Evolutionary conservation across 2,113 vertebrate genomes (phyloP).

Genomic region (Rhizomys pruinosus): DNA sequence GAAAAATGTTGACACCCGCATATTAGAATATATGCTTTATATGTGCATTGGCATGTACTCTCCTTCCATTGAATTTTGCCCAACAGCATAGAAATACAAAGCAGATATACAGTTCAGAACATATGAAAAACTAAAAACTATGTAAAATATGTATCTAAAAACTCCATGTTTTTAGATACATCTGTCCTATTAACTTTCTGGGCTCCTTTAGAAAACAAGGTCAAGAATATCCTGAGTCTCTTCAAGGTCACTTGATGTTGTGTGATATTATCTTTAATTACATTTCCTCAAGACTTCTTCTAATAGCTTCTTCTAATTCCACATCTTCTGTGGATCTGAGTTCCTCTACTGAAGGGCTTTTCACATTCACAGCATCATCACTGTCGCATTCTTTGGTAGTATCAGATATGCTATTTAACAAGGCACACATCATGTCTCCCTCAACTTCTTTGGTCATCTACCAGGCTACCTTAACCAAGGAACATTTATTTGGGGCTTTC

Average conservation of each 20-base stretch:
- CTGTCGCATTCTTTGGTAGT: slow-evolving; percentile 85
- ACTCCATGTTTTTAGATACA: slow-evolving; percentile 58
- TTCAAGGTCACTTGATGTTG: slow-evolving; percentile 72
- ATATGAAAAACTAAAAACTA: too few relatives aligned
- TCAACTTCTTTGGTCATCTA: slow-evolving; percentile 88
- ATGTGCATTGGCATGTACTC: too few relatives aligned
- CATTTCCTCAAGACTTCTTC: slow-evolving; percentile 94
- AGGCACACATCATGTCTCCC: slow-evolving; percentile 89
- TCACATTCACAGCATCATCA: slow-evolving; percentile 70
- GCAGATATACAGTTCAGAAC: slow-evolving; percentile 66
- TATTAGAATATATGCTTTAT: too few relatives aligned
- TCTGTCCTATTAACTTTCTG: slow-evolving; percentile 62
- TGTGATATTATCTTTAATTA: slow-evolving; percentile 82
- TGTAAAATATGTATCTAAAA: too few relatives aligned
- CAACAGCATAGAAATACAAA: slow-evolving; percentile 61
- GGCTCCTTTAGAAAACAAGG: slow-evolving; percentile 72
- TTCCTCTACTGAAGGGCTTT: slow-evolving; percentile 65
- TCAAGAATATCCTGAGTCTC: slow-evolving; percentile 73
- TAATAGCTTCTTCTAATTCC: slow-evolving; percentile 94
- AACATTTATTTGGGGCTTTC: slow-evolving; percentile 92
- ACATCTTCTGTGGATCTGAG: slow-evolving; percentile 80
- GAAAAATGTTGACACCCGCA: neutral
- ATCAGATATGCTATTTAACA: slow-evolving; percentile 92
- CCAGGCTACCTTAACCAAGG: slow-evolving; percentile 90
- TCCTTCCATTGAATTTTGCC: too few relatives aligned